Evolutionary conservation across 1,140 invertebrate species (phyloP), one percentile per base, ranked within the genome.

Genomic region (Neodiprion virginianus): DNA sequence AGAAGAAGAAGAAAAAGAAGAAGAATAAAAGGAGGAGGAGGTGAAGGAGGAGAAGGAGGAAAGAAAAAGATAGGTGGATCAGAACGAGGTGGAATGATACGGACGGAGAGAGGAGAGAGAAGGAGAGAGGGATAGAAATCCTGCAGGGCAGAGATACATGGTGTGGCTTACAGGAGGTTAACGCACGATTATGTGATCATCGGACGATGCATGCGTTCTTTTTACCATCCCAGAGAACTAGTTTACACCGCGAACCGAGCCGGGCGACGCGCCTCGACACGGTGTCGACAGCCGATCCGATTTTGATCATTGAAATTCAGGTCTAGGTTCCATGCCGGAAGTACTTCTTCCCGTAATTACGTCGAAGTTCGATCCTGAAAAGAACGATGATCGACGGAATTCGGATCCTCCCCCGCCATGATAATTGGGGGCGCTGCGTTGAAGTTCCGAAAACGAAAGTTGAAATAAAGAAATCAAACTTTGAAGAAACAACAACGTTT

Each of bases 131-230:
- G 70, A 71, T 40, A 70, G 65, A 40, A 40, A 40, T 40, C 28
- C 28, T 40, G 28, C 28, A 70, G 48, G 28, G 47, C 53, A 71
- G 47, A 23, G 67, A 75, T 67, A 23, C 23, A 10, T 10, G 61
- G 61, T 28, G 40, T 66, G 48, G 40, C 40, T 72, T 65, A 76
- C 72, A 61, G 53, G 80, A 83, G 85, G 85, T 87, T 83, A 87
- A 87, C 80, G 85, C 81, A 87, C 85, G 85, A 87, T 87, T 87
- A 87, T 87, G 84, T 85, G 85, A 87, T 87, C 85, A 85, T 81
- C 83, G 79, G 78, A 87, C 83, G 85, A 86, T 85, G 83, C 81
- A 79, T 81, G 81, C 77, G 75, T 79, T 84, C 77, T 83, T 81
- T 83, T 83, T 61, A 77, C 76, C 69, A 77, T 75, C 75, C 75